phyloP scores from a whole-genome alignment of 2,888 invertebrate genomes.

The Andrena chrysosceles region DNA sequence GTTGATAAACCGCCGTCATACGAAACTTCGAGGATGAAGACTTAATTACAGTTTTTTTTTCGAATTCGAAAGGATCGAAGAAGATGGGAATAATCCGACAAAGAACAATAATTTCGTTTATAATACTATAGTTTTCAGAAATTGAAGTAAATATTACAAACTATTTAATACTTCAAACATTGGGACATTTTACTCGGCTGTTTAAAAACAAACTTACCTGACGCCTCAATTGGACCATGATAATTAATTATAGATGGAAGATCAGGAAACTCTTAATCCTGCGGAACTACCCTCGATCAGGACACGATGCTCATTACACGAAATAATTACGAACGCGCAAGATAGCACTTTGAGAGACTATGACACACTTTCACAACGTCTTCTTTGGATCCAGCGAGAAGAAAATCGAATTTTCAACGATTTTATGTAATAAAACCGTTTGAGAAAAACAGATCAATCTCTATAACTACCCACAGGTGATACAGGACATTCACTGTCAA shows the following conservation, averaged over 20 bases:
- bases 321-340: not conserved
- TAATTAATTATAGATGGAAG: slow-evolving; percentile 23
- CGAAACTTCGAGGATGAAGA: too few relatives aligned
- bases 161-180: not conserved
- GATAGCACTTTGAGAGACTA: not conserved
- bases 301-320: slow-evolving; percentile 43
- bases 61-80: not conserved
- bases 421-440: not conserved
- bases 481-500: slow-evolving; percentile 26
- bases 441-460: not conserved
- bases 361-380: not conserved
- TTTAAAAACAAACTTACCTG: slow-evolving; percentile 72
- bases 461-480: not conserved
- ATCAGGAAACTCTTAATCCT: slow-evolving; percentile 44
- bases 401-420: not conserved
- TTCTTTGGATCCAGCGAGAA: too few relatives aligned
- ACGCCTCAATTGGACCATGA: slow-evolving; percentile 78
- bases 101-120: not conserved
- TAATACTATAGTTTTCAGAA: too few relatives aligned
- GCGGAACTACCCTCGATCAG: slow-evolving; percentile 2
- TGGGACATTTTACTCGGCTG: not conserved
- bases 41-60: too few relatives aligned
- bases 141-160: too few relatives aligned
- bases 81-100: not conserved
- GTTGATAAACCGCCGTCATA: too few relatives aligned